phyloP scores from a whole-genome alignment of 2,888 invertebrate species.

The Odiellus spinosus region DNA sequence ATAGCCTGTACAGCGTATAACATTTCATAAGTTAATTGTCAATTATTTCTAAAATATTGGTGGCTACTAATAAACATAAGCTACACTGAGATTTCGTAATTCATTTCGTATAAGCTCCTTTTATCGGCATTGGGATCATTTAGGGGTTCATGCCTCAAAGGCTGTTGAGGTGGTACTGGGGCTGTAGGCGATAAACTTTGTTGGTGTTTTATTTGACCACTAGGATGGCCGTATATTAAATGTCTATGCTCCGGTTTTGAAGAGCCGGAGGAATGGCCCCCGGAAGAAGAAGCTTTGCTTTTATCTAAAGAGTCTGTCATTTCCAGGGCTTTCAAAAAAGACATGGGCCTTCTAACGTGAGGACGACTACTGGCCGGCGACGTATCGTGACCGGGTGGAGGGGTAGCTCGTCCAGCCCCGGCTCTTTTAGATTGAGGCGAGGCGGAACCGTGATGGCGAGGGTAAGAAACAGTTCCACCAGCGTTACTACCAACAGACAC shows the following conservation, averaged over 20 bases:
- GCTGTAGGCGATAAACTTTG: neutral
- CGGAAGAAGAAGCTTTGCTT: neutral
- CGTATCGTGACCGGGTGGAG: conserved; percentile 3
- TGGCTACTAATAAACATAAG: neutral
- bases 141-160: conserved; percentile 5
- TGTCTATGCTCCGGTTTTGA: conserved; percentile 7
- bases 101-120: conserved; percentile 21
- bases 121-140: conserved; percentile 11
- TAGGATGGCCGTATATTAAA: conserved; percentile 5
- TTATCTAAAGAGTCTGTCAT: conserved; percentile 27
- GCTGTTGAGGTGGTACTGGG: neutral
- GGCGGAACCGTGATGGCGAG: conserved; percentile 4
- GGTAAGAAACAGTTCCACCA: conserved; percentile 4
- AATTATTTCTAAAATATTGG: too few relatives aligned
- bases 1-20: too few relatives aligned
- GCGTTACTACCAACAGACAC: neutral
- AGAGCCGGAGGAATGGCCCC: neutral
- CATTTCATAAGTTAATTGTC: too few relatives aligned
- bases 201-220: neutral
- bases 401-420: conserved; percentile 4
- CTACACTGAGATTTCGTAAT: conserved; percentile 22
- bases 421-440: neutral
- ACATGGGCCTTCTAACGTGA: conserved; percentile 11
- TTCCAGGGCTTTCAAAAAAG: conserved; percentile 28
- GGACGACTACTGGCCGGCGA: conserved; percentile 6